Conservation (phyloP, 2,113 vertebrate genomes). For the Aythya baeri region DNA sequence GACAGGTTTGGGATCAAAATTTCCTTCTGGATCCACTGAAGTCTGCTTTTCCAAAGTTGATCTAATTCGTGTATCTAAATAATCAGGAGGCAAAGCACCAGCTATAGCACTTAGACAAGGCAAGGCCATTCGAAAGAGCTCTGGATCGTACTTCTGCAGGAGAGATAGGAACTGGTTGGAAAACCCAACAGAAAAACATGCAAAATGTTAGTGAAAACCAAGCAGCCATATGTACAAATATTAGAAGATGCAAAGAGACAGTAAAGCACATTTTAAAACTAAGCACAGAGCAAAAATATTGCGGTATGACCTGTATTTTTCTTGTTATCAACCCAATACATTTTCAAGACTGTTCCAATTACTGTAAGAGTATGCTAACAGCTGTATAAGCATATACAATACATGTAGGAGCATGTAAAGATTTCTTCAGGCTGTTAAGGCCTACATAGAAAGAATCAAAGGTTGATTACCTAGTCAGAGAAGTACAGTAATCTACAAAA, state of each 20-base stretch:
- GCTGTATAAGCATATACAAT: neutral
- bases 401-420: neutral
- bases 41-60: conserved; percentile 88
- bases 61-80: conserved; percentile 88
- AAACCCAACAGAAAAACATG: conserved; percentile 75
- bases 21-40: conserved; percentile 92
- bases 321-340: neutral
- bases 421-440: neutral
- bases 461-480: neutral
- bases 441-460: neutral
- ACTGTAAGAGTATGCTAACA: neutral
- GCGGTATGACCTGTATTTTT: neutral
- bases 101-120: conserved; percentile 97
- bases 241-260: conserved; percentile 18
- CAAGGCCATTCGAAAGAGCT: conserved; percentile 98
- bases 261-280: neutral
- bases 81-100: conserved; percentile 94
- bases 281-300: neutral
- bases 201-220: conserved; percentile 60
- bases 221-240: neutral
- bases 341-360: neutral
- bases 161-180: conserved; percentile 77
- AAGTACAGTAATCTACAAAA: neutral
- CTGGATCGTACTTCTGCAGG: conserved; percentile 92
- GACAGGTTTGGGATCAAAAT: conserved; percentile 97